Base-by-base conservation (phyloP, 1,140 invertebrate genomes). In the Lordiphosa clarofinis region DNA sequence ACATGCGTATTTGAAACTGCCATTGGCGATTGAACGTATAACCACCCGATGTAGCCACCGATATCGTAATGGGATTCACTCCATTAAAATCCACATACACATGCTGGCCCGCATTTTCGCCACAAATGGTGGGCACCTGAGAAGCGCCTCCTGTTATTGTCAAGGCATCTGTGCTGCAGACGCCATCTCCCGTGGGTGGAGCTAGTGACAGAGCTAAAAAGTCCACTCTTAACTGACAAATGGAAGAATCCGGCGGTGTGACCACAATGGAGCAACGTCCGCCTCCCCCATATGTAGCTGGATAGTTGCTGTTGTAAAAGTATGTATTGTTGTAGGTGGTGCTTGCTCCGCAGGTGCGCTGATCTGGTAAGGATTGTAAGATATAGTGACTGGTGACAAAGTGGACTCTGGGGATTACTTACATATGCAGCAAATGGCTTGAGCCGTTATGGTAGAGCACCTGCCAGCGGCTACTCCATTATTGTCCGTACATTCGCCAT, bases 311-410 rank as follows among this genome's bases (percentile, higher is more conserved):
- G 88, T 93, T 96, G 1, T 93, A 92, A 86, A 96, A 96, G 82
- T 96, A 96, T 0, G 95, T 96, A 56, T 95, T 95, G 73, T 96
- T 96, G 38, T 93, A 90, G 13, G 91, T 91, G 1, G 94, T 93
- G 0, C 91, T 91, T 6, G 90, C 90, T 4, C 94, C 94, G 71
- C 94, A 95, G 0, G 91, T 89, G 62, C 91, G 91, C 67, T 93
- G 91, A 87, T 95, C 94, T 95, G 53, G 54, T 43, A 49, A 19
- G 3, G 4, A 12, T 11, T 3, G 3, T 3, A 2, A 19, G 3
- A 19, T 19, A 19, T 19, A 19, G 19, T 19, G 19, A 2, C 19
- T 19, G 2, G 19, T 19, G 19, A 19, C 19, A 19, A 19, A 19
- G 19, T 2, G 1, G 19, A 19, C 19, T 19, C 19, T 37, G 7